These are phyloP conservation scores for Sebastes matsubarae DNA, from an alignment of 2,797 vertebrate species.

Conservation along the genomic window DNA sequence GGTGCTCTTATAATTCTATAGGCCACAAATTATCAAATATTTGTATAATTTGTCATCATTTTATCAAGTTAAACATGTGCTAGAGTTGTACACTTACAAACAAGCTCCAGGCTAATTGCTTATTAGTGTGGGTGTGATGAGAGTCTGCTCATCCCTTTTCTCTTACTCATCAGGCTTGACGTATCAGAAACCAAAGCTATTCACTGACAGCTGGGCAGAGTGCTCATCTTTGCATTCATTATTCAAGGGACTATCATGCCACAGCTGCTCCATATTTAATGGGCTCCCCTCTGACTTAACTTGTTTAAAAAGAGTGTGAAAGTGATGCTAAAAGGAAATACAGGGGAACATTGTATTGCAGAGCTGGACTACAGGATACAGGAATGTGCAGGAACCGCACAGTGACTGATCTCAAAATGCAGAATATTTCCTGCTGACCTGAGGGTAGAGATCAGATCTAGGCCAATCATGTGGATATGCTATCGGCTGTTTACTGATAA, in stretches of 20 bases:
- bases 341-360: conserved; percentile 7
- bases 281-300: conserved; percentile 51
- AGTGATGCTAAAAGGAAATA: conserved; percentile 40
- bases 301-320: conserved; percentile 50
- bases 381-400: conserved; percentile 26
- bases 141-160: conserved; percentile 43
- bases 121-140: conserved; percentile 43
- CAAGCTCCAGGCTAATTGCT: conserved; percentile 47
- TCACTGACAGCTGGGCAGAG: conserved; percentile 66
- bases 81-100: conserved; percentile 35
- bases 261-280: conserved; percentile 73
- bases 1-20: background rate
- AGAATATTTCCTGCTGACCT: conserved; percentile 51
- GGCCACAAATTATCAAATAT: conserved; percentile 1
- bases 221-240: conserved; percentile 77
- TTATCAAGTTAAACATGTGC: conserved; percentile 15
- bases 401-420: conserved; percentile 31
- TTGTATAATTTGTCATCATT: conserved; percentile 7
- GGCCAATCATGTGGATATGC: conserved; percentile 47
- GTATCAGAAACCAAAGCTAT: conserved; percentile 65
- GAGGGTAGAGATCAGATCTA: conserved; percentile 49
- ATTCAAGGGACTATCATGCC: conserved; percentile 73
- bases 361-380: conserved; percentile 1
- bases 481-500: conserved; percentile 22
- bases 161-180: conserved; percentile 56